Evolutionary conservation across 2,888 invertebrate species (phyloP).

Genomic region (Argynnis bischoffii): DNA sequence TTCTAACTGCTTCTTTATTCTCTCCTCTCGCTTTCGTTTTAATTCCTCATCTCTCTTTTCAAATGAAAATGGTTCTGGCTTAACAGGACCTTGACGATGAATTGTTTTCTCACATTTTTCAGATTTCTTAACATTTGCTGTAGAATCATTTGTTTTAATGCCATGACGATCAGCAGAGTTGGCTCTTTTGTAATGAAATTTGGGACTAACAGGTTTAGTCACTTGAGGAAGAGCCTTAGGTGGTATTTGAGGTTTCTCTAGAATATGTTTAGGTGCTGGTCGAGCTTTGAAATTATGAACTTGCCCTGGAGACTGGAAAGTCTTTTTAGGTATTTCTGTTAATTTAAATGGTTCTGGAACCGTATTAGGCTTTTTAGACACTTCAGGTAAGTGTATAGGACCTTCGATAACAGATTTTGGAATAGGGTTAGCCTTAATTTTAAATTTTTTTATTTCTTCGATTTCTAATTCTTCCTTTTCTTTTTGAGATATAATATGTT

Average conservation of each 20-base stretch:
- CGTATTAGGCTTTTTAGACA: constrained; percentile 81
- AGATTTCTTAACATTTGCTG: constrained; percentile 32
- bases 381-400: constrained; percentile 71
- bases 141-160: constrained; percentile 35
- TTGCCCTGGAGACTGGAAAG: constrained; percentile 49
- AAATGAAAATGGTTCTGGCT: constrained; percentile 86
- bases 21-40: constrained; percentile 82
- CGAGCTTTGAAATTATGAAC: constrained; percentile 81
- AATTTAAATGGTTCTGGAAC: constrained; percentile 85
- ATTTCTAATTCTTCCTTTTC: constrained; percentile 84
- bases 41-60: constrained; percentile 84
- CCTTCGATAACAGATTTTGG: constrained; percentile 82
- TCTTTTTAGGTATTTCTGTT: constrained; percentile 79
- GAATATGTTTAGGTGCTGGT: constrained; percentile 82
- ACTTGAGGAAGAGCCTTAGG: constrained; percentile 54
- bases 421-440: constrained; percentile 86
- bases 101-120: constrained; percentile 50
- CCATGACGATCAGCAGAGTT: constrained; percentile 50
- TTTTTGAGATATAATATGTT: constrained; percentile 79
- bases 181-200: constrained; percentile 62
- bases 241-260: constrained; percentile 70
- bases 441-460: constrained; percentile 85
- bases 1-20: constrained; percentile 82
- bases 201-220: constrained; percentile 63
- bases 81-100: constrained; percentile 57